Base-by-base conservation (phyloP, 2,888 invertebrate species). In the Apoda limacodes region DNA sequence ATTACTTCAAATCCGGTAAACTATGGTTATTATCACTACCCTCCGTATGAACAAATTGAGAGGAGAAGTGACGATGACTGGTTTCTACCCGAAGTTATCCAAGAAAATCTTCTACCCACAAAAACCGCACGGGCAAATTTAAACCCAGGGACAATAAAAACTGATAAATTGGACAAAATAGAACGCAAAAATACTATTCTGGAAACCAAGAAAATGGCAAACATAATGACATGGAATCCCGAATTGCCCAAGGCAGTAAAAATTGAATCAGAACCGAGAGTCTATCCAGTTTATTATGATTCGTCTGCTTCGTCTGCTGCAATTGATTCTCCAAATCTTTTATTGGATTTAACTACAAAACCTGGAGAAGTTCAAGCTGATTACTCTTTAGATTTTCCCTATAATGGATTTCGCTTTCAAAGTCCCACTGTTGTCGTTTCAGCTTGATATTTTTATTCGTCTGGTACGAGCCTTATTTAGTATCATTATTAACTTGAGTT, bases 1-100 rank as follows among this genome's bases (percentile, higher is more conserved):
- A 83, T 88, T 50, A 88, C 89, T 50, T 82, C 88, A 46, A 89
- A 83, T 68, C 88, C 89, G 60, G 54, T 90, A 37, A 89, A 85
- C 72, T 91, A 91, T 55, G 91, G 91, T 11, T 82, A 90, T 28
- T 90, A 91, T 58, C 87, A 88, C 38, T 80, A 83, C 32, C 82
- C 78, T 46, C 59, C 68, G 7, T 66, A 75, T 40, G 76, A 76
- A n/a, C 70, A 75, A 45, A 72, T 64, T 31, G 81, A 81, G 39
- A 76, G 69, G 43, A 50, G 82, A 39, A 72, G 74, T 39, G 53
- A 59, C 6, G 57, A 63, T 19, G 59, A 64, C 37, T 72, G 69
- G 70, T 56, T 58, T 1, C 43, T 58, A 45, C 61, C 52, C 12
- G 55, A 48, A 1, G 22, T 67, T 50, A 69, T 76, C 68, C 56